Conservation (phyloP, 2,797 vertebrate species). For the Xenentodon cancila region DNA sequence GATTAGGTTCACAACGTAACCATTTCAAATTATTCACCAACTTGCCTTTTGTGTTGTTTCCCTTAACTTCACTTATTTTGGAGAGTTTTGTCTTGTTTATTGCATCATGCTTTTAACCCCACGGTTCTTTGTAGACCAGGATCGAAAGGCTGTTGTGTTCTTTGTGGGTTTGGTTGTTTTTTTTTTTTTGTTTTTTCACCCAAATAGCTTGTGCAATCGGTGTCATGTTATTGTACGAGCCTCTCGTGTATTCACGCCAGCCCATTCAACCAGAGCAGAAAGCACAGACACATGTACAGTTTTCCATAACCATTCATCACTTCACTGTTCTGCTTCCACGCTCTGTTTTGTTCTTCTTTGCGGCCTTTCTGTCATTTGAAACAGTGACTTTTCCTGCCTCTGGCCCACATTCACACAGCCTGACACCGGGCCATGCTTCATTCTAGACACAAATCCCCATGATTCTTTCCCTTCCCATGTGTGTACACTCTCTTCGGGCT, state of each 20-base stretch:
- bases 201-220: slow-evolving; percentile 21
- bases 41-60: neutral
- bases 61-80: neutral
- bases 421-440: slow-evolving; percentile 60
- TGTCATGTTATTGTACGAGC: slow-evolving; percentile 49
- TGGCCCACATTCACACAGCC: slow-evolving; percentile 58
- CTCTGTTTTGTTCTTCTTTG: slow-evolving; percentile 13
- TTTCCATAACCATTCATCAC: slow-evolving; percentile 31
- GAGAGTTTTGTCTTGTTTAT: neutral
- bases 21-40: neutral
- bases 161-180: slow-evolving; percentile 50
- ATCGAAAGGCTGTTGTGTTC: slow-evolving; percentile 37
- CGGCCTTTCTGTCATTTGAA: slow-evolving; percentile 32
- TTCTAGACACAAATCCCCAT: slow-evolving; percentile 43
- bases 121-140: slow-evolving; percentile 27
- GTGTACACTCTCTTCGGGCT: slow-evolving; percentile 13
- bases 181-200: neutral
- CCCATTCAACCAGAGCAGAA: slow-evolving; percentile 27
- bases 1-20: neutral
- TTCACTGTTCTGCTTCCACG: slow-evolving; percentile 18
- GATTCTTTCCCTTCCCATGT: neutral
- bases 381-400: slow-evolving; percentile 22
- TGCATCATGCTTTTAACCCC: neutral
- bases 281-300: slow-evolving; percentile 32
- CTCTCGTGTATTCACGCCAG: slow-evolving; percentile 27